Evolutionary conservation across 2,888 invertebrate species (phyloP).

Genomic region (Molanna angustata): DNA sequence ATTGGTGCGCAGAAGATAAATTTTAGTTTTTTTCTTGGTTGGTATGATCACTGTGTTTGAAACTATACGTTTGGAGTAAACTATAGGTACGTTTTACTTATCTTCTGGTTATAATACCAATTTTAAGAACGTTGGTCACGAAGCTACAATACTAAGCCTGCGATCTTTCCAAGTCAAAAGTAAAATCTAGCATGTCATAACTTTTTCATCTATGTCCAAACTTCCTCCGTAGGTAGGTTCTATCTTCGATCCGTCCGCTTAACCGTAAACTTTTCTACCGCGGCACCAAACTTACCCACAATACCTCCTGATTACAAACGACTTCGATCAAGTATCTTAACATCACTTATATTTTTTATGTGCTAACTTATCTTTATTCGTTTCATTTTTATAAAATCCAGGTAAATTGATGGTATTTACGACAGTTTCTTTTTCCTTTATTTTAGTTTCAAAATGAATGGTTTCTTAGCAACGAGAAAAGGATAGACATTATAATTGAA

Average conservation of each 20-base stretch:
- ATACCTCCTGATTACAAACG: slow-evolving; percentile 23
- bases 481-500: too few relatives aligned
- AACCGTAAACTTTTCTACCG: background rate
- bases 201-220: slow-evolving; percentile 12
- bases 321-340: background rate
- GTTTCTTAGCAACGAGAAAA: too few relatives aligned
- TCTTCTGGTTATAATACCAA: too few relatives aligned
- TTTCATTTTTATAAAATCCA: too few relatives aligned
- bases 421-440: too few relatives aligned
- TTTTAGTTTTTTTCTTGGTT: too few relatives aligned
- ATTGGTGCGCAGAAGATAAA: too few relatives aligned
- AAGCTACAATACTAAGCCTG: slow-evolving; percentile 11
- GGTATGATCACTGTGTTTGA: too few relatives aligned
- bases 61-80: slow-evolving; percentile 1
- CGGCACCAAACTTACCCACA: slow-evolving; percentile 15
- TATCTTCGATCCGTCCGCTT: background rate
- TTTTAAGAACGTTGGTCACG: slow-evolving; percentile 12
- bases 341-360: too few relatives aligned
- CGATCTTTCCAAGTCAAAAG: slow-evolving; percentile 28
- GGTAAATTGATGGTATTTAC: too few relatives aligned
- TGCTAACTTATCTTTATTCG: too few relatives aligned
- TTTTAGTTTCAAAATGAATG: too few relatives aligned
- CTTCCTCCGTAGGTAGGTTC: slow-evolving; percentile 7
- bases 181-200: slow-evolving; percentile 23
- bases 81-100: slow-evolving; percentile 2